Percentiles rank a stretch among this genome's conserved stretches.
Conservation (phyloP, 1,140 invertebrate species). For the Micrasema minimum region DNA sequence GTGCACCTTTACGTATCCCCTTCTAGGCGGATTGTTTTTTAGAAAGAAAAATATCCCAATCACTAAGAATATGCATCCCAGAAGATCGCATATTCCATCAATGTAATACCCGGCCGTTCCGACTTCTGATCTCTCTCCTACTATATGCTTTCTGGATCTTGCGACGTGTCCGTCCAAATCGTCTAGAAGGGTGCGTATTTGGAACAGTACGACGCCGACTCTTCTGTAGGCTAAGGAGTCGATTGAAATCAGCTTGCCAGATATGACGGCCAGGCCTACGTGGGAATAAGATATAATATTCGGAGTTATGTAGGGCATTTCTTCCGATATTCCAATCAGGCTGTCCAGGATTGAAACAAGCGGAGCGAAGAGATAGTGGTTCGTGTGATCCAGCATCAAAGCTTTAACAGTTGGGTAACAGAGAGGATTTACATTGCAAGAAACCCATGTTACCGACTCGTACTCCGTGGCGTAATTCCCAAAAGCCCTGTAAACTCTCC, state of each 20-base stretch:
- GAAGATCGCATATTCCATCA: conserved; percentile 78
- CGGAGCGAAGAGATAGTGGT: conserved; percentile 81
- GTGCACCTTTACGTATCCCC: conserved; percentile 73
- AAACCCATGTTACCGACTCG: conserved; percentile 69
- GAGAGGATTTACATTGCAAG: conserved; percentile 76
- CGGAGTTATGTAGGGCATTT: conserved; percentile 74
- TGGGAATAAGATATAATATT: conserved; percentile 82
- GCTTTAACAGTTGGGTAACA: conserved; percentile 82
- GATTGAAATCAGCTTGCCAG: conserved; percentile 75
- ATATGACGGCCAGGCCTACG: conserved; percentile 75
- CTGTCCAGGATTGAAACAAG: conserved; percentile 74
- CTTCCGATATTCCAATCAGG: conserved; percentile 71
- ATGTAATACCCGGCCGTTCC: conserved; percentile 78
- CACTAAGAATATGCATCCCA: conserved; percentile 77
- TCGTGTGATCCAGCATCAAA: conserved; percentile 78
- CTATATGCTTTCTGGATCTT: conserved; percentile 73
- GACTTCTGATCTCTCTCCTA: conserved; percentile 77
- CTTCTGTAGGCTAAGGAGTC: conserved; percentile 74
- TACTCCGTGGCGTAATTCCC: conserved; percentile 58
- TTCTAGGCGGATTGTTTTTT: conserved; percentile 74
- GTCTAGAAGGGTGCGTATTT: conserved; percentile 81
- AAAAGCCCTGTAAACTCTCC: conserved; percentile 11
- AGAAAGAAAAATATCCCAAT: conserved; percentile 74
- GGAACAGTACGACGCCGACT: conserved; percentile 77
- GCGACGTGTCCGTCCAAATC: conserved; percentile 84